Base-by-base conservation (phyloP, 2,888 invertebrate genomes). In the Orchestes rusci region DNA sequence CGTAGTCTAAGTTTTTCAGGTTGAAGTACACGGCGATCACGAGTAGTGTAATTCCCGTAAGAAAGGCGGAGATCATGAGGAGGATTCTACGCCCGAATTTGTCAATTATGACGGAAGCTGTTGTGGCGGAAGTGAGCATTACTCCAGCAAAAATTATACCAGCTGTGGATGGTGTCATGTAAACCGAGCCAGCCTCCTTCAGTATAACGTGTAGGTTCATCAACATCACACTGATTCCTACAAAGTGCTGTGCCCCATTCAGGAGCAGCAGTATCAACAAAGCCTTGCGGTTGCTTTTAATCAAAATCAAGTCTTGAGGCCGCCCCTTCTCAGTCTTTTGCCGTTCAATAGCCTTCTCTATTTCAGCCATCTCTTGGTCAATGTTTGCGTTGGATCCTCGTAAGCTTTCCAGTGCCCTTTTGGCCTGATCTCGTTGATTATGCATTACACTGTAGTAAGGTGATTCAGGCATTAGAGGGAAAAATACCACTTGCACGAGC, bases 151-250 rank as follows among this genome's bases (percentile, higher is more conserved):
- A 68, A 4, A 67, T 50, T 18, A 69, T 68, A 4, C 64, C 65
- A 2, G 66, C 60, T 2, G 53, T 53, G 3, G 59, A 56, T 0
- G 63, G 55, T 3, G 60, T 50, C 12, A 60, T 51, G 30, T 67
- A 59, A 34, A 63, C 60, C 2, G 64, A 61, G 3, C 62, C 62
- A 0, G 67, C 66, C 39, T 62, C 60, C 7, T 55, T 53, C 16
- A 69, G 43, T 43, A 69, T 68, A 4, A 59, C 53, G 46, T 68
- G 68, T 10, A 69, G 51, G 35, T 69, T 69, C 68, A 69, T 68
- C n/a, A 68, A 33, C 34, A 69, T 64, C 1, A 68, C 68, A 34
- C 61, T 64, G 23, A 68, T 65, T 19, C 64, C 62, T 29, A 62
- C 62, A 41, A 68, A 65, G 49, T 68, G 67, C 53, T 69, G 68